Evolutionary conservation across 2,113 vertebrate species (phyloP).

Genomic region (Tamias sibiricus): DNA sequence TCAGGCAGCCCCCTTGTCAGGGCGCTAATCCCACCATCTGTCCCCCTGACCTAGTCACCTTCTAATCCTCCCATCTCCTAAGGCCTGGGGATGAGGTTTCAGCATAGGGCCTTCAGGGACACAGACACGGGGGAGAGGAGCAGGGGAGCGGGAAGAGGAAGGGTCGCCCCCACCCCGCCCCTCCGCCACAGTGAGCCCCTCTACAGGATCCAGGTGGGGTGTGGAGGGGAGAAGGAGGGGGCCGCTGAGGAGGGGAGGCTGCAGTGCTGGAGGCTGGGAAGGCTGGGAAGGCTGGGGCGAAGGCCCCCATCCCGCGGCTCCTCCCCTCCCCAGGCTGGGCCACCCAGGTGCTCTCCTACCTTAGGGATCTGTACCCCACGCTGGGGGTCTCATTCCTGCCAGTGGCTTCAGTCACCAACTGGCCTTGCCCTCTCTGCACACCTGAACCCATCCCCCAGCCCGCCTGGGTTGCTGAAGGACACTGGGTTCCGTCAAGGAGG

Average conservation of each 20-base stretch:
- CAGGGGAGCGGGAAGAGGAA: neutral
- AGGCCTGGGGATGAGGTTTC: neutral
- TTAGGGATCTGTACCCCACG: accelerated
- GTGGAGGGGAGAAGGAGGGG: neutral
- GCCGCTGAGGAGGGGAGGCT: no score
- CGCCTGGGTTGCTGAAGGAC: neutral
- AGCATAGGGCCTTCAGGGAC: neutral
- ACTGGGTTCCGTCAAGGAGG: no score
- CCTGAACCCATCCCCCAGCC: neutral
- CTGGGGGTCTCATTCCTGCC: neutral
- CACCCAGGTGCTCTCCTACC: neutral
- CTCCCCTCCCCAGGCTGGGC: neutral
- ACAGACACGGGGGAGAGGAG: neutral
- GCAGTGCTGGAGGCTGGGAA: neutral
- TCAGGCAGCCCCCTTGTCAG: neutral
- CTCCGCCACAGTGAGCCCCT: accelerated
- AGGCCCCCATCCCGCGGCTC: neutral
- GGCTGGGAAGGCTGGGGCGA: neutral
- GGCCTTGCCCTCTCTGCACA: neutral
- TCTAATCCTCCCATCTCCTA: neutral
- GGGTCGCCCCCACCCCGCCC: no score
- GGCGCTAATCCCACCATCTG: neutral
- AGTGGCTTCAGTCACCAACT: neutral
- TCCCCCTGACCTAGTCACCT: neutral
- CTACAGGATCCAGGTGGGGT: neutral